These are phyloP conservation scores for Acanthisitta chloris DNA, from an alignment of 2,113 vertebrate genomes.

Conservation along the genomic window DNA sequence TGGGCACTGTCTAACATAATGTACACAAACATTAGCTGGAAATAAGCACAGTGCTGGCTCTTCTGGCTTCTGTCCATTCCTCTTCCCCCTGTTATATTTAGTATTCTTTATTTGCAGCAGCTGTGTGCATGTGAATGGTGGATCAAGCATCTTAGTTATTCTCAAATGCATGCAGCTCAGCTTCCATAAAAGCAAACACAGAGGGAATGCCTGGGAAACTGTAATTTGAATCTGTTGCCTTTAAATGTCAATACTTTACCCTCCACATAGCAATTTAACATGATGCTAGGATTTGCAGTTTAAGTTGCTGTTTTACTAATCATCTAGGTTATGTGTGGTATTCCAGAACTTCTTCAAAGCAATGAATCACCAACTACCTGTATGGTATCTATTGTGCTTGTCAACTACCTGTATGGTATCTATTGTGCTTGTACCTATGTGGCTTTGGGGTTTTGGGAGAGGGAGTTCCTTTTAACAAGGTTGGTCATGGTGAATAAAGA, in stretches of 20 bases:
- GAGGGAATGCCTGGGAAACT: background rate
- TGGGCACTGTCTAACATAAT: background rate
- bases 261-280: background rate
- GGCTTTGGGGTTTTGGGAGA: background rate
- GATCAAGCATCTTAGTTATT: background rate
- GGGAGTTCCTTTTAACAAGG: too few species aligned
- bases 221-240: background rate
- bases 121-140: background rate
- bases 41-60: background rate
- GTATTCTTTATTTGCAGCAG: background rate
- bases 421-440: too few species aligned
- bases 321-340: background rate
- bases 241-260: background rate
- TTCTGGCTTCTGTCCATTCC: background rate
- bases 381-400: too few species aligned
- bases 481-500: background rate
- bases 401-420: background rate
- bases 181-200: background rate
- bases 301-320: background rate
- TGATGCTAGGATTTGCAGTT: background rate
- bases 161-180: background rate
- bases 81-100: background rate
- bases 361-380: background rate
- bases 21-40: background rate
- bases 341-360: background rate